A percentile compares a stretch with the other conserved stretches of the same genome.
phyloP scores from a whole-genome alignment of 2,888 invertebrate genomes.

The Drosophila neotestacea region DNA sequence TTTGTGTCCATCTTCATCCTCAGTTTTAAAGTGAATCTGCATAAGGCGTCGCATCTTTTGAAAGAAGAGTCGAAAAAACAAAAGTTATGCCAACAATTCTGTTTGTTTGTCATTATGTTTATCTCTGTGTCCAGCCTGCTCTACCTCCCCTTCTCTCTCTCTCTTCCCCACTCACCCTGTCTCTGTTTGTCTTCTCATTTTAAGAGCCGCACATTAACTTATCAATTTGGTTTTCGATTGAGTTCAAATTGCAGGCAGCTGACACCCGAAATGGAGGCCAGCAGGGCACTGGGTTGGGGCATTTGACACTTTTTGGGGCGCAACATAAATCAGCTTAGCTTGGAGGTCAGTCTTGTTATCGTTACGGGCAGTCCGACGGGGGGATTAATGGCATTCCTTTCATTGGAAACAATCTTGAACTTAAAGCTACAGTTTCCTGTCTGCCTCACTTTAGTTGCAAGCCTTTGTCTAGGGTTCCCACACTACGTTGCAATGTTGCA shows the following conservation, averaged over 20 bases:
- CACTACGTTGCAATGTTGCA: constrained; percentile 25
- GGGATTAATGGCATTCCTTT: constrained; percentile 41
- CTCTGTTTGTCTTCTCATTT: not conserved
- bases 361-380: not conserved
- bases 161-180: not conserved
- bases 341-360: constrained; percentile 45
- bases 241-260: constrained; percentile 77
- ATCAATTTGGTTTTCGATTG: constrained; percentile 73
- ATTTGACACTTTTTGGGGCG: constrained; percentile 73
- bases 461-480: constrained; percentile 38
- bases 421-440: constrained; percentile 1
- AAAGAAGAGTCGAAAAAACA: constrained; percentile 44
- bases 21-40: constrained; percentile 25
- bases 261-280: constrained; percentile 72
- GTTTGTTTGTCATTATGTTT: constrained; percentile 41
- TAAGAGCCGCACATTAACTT: constrained; percentile 64
- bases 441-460: not conserved
- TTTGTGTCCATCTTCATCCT: not conserved
- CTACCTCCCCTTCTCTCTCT: not conserved
- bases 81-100: constrained; percentile 58
- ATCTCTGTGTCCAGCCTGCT: constrained; percentile 7
- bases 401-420: constrained; percentile 16
- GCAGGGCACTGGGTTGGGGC: constrained; percentile 66
- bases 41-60: constrained; percentile 43
- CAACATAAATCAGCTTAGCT: constrained; percentile 72